Conservation (phyloP, 2,113 vertebrate genomes). For the Rutilus rutilus region DNA sequence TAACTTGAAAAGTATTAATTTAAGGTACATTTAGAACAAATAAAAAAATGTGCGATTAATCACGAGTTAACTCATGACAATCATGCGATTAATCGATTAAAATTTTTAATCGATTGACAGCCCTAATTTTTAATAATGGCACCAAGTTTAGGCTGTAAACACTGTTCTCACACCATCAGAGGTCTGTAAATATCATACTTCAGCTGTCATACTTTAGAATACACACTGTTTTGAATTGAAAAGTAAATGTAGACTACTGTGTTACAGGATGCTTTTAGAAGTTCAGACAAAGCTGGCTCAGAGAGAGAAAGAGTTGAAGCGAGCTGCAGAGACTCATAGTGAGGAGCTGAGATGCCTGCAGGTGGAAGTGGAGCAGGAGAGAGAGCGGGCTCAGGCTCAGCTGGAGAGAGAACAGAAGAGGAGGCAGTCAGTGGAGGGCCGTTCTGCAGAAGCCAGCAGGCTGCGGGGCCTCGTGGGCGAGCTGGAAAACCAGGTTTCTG, state of each 20-base stretch:
- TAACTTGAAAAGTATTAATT: too few species aligned
- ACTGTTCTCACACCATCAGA: too few species aligned
- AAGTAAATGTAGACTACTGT: not conserved
- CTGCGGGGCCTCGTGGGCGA: slow-evolving; percentile 58
- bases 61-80: too few species aligned
- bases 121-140: too few species aligned
- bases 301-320: slow-evolving; percentile 79
- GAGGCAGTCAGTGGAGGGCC: slow-evolving; percentile 59
- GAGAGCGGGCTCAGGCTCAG: slow-evolving; percentile 52
- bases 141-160: too few species aligned
- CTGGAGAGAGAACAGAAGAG: slow-evolving; percentile 61
- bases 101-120: too few species aligned
- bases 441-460: slow-evolving; percentile 48
- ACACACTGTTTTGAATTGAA: not conserved
- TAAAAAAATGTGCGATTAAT: too few species aligned
- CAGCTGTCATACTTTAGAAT: not conserved
- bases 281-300: slow-evolving; percentile 76
- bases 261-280: slow-evolving; percentile 81
- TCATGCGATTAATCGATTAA: too few species aligned
- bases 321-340: slow-evolving; percentile 62
- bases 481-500: slow-evolving; percentile 34
- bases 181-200: not conserved
- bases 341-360: slow-evolving; percentile 67
- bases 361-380: slow-evolving; percentile 70
- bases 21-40: too few species aligned